Conservation (phyloP, 2,888 invertebrate species). For the Coecobrya sp. region DNA sequence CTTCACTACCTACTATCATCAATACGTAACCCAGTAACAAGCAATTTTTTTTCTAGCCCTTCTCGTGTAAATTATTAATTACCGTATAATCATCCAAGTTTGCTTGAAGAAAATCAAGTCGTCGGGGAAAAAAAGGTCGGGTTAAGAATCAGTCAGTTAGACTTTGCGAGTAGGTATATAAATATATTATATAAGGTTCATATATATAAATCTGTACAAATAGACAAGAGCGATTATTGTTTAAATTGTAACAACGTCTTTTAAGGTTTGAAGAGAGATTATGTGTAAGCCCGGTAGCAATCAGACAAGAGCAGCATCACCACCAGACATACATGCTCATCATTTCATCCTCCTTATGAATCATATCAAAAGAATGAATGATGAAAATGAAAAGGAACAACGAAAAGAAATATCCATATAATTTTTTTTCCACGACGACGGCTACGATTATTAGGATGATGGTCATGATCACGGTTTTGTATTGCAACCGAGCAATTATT, state of each 20-base stretch:
- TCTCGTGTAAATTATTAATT: constrained; percentile 62
- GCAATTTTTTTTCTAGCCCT: constrained; percentile 19
- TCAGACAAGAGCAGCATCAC: background rate
- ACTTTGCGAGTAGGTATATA: background rate
- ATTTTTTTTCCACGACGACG: constrained; percentile 18
- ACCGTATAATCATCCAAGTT: constrained; percentile 46
- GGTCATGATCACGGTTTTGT: constrained; percentile 39
- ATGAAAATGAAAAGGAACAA: constrained; percentile 56
- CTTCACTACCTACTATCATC: background rate
- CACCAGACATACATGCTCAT: constrained; percentile 45
- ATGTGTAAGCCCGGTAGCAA: constrained; percentile 79
- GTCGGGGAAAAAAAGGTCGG: constrained; percentile 13
- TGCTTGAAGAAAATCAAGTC: constrained; percentile 48
- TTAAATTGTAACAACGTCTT: background rate
- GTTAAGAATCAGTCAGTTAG: background rate
- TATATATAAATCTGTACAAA: background rate
- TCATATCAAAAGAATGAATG: constrained; percentile 18
- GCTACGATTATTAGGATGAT: constrained; percentile 16
- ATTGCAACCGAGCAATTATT: constrained; percentile 58
- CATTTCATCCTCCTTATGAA: background rate
- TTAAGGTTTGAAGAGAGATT: background rate
- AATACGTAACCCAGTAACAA: constrained; percentile 50
- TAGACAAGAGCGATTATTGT: constrained; percentile 24
- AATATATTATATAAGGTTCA: background rate
- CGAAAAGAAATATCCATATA: constrained; percentile 6